Evolutionary conservation across 2,113 vertebrate species (phyloP).

Genomic region (Glaucomys volans): DNA sequence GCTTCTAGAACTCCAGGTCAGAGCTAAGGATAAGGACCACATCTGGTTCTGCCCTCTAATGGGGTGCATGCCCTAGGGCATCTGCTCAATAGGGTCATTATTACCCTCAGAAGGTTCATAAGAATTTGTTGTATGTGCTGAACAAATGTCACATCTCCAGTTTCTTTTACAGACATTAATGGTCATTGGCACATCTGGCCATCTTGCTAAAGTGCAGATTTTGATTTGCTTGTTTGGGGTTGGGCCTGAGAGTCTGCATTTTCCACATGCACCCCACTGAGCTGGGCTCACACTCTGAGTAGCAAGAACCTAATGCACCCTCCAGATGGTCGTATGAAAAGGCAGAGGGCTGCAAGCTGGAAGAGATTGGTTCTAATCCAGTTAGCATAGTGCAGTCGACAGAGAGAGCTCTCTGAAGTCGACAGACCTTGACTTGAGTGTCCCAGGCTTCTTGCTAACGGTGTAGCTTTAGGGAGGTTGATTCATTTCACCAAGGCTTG

Average conservation of each 20-base stretch:
- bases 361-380: neutral
- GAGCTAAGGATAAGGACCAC: neutral
- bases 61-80: neutral
- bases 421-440: neutral
- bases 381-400: neutral
- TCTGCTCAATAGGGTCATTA: neutral
- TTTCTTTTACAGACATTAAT: neutral
- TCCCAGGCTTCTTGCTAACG: neutral
- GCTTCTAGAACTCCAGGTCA: conserved; percentile 9
- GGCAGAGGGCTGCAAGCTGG: neutral
- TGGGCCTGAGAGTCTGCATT: neutral
- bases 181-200: neutral
- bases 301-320: neutral
- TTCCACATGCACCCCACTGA: neutral
- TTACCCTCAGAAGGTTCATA: neutral
- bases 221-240: neutral
- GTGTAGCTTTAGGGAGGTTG: neutral
- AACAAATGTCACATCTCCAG: neutral
- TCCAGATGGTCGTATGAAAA: neutral
- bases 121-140: neutral
- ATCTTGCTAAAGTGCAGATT: neutral
- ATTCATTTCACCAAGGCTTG: neutral
- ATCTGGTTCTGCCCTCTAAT: neutral
- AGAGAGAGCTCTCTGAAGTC: neutral
- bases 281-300: neutral